Base-by-base conservation (phyloP, 2,797 vertebrate species). In the Platalea minor region DNA sequence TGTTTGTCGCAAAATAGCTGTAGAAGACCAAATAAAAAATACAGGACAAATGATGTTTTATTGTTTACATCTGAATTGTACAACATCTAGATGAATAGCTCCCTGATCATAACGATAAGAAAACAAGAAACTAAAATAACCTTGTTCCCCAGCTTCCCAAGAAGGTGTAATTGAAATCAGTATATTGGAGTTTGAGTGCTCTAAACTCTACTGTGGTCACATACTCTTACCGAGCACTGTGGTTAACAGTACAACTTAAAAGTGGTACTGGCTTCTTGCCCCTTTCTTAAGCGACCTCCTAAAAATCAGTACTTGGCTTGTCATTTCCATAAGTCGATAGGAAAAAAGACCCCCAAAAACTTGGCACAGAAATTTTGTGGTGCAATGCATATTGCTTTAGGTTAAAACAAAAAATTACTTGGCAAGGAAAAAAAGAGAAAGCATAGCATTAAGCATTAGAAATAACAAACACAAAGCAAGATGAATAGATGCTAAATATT, bases 351-450 rank as follows among this genome's bases (percentile, higher is more conserved):
- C 65, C 75, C 45, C 46, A 56, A 83, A 81, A 87, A 77, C 10
- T 11, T 35, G 14, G 56, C 65, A 57, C 4, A 37, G 45, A 74
- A 67, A 26, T 60, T 50, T 10, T 39, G 45, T 13, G n/a, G 56
- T 82, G 21, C 31, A 77, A 60, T 15, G 50, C 18, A 80, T 75
- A 53, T 13, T 80, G 86, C 92, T 92, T 67, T 77, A 77, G 31
- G 64, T 83, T 83, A 92, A 80, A 92, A 64, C 10, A 91, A 94
- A 89, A 93, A 94, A 89, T 53, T 61, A 93, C 85, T 68, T 97
- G 96, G 96, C 96, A 92, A 70, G 26, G 20, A 74, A 83, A 93
- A 77, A 96, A 91, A 93, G 88, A 88, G 29, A 93, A 83, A 77
- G 37, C 1, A 8, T 11, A 56, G 45, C 68, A 94, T 89, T 91